Base-by-base conservation (phyloP, 2,797 vertebrate genomes). In the Gorsachius magnificus region DNA sequence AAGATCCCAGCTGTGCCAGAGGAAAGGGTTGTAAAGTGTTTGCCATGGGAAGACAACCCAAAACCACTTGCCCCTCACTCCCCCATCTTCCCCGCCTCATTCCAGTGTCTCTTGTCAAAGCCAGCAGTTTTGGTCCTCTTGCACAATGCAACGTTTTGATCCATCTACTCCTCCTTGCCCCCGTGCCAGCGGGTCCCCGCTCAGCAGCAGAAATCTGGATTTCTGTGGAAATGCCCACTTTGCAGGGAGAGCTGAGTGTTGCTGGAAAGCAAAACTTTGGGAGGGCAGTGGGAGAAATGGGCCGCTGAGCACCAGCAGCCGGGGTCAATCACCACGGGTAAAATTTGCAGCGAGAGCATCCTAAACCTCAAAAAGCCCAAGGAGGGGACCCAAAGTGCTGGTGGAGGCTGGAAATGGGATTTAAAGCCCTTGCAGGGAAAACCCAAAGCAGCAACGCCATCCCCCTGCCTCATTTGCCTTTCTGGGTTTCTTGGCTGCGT, bases 191-290 rank as follows among this genome's bases (percentile, higher is more conserved):
- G 75, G 66, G 31, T 85, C 54, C 54, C 54, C 2, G 2, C 58
- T 64, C 4, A 1, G 75, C 83, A 85, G 24, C 36, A 84, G 64
- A 54, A 88, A 68, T 21, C 74, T 0, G 6, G 53, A 63, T 71
- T 87, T 84, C 84, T 43, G 29, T 51, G 90, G 57, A 84, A 84
- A 43, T 1, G 36, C 26, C 57, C 20, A 13, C 45, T 56, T 85
- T 19, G 33, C 0, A 0, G 3, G 50, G 43, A 19, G 22, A n/a
- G 60, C 54, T 51, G 16, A 15, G 54, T 21, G 35, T 64, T 65
- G 48, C 46, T 53, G 51, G 51, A 74, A 89, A 68, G 36, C n/a
- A 81, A 77, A 83, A 22, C 26, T 68, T 15, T 5, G 18, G 64
- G 82, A 61, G 24, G 61, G 24, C 1, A 0, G 26, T n/a, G 50